These are phyloP conservation scores for Gymnogyps californianus DNA, from an alignment of 2,113 vertebrate species.

Conservation along the genomic window DNA sequence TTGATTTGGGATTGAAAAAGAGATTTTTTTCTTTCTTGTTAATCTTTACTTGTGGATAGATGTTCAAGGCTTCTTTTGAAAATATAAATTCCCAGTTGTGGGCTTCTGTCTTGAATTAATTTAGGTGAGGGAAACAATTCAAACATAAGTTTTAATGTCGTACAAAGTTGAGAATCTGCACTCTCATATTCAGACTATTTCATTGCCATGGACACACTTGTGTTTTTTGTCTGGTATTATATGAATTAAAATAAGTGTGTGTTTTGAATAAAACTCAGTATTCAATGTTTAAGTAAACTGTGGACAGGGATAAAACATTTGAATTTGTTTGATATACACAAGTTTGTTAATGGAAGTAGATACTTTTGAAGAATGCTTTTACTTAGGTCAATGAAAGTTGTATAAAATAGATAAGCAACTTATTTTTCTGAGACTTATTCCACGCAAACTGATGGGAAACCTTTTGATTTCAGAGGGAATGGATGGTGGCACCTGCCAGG, in stretches of 20 bases:
- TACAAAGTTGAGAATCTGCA: background rate
- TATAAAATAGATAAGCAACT: background rate
- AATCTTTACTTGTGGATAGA: background rate
- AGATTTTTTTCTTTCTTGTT: background rate
- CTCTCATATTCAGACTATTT: background rate
- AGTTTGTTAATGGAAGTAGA: background rate
- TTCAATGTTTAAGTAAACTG: background rate
- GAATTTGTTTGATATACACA: background rate
- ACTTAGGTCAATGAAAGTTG: background rate
- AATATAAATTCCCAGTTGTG: background rate
- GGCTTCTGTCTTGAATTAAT: background rate
- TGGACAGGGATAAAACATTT: background rate
- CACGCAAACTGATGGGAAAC: background rate
- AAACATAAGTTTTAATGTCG: fast-evolving
- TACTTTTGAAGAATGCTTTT: background rate
- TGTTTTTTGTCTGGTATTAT: background rate
- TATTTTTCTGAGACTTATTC: background rate
- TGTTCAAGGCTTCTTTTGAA: background rate
- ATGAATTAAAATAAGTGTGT: background rate
- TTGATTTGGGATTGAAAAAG: background rate
- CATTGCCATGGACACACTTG: fast-evolving
- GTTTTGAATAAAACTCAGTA: background rate
- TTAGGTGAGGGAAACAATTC: background rate
- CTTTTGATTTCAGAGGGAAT: background rate
- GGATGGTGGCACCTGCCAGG: background rate